These are phyloP conservation scores for Clivina fossor DNA, from an alignment of 2,888 invertebrate species.

Conservation along the genomic window DNA sequence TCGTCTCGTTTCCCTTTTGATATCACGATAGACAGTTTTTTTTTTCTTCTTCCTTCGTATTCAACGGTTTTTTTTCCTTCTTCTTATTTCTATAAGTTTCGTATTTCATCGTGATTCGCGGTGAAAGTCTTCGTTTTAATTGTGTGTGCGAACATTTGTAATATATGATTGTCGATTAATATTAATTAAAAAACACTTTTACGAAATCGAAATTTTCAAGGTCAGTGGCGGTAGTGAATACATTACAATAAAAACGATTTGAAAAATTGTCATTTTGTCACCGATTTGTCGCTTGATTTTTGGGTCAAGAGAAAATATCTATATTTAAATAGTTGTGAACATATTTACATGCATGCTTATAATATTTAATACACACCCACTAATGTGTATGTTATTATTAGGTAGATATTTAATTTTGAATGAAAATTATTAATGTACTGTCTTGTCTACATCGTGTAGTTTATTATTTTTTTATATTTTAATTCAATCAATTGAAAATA, in stretches of 20 bases:
- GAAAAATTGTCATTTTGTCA: conserved; percentile 15
- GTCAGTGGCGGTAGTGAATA: too few relatives aligned
- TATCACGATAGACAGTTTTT: conserved; percentile 13
- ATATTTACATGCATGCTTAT: too few relatives aligned
- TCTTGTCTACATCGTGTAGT: too few relatives aligned
- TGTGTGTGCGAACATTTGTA: conserved; percentile 20
- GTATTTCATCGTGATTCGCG: not conserved
- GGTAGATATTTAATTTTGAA: too few relatives aligned
- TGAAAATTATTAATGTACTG: too few relatives aligned
- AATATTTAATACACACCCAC: conserved; percentile 12
- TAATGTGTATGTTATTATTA: too few relatives aligned
- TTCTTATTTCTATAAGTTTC: conserved; percentile 10
- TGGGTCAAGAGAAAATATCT: conserved; percentile 21
- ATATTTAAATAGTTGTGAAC: too few relatives aligned
- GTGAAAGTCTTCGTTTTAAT: conserved; percentile 21
- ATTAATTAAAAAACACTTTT: conserved; percentile 26
- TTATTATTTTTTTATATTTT: too few relatives aligned
- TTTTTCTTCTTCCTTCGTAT: conserved; percentile 9
- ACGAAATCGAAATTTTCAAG: conserved; percentile 23
- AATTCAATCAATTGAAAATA: too few relatives aligned
- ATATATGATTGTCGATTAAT: conserved; percentile 23
- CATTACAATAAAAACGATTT: too few relatives aligned
- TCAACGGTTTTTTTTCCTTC: conserved; percentile 16
- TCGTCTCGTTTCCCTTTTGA: conserved; percentile 24
- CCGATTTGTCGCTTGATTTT: conserved; percentile 2